phyloP scores from a whole-genome alignment of 1,140 invertebrate species.

The Drosophila fuyamai region DNA sequence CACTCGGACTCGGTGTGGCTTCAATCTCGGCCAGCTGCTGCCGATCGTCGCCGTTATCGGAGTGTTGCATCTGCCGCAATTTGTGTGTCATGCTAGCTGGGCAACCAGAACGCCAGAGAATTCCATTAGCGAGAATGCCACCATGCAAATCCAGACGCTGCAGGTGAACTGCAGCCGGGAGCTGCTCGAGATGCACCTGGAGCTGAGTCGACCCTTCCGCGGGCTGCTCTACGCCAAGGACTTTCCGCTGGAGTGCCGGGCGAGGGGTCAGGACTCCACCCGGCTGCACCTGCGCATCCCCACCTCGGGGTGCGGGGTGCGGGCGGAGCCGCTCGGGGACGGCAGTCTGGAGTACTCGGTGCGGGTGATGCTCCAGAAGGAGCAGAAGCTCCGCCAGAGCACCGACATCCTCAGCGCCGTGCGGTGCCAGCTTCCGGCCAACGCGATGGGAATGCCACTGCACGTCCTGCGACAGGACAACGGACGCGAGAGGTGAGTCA shows the following conservation, averaged over 20 bases:
- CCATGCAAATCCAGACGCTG: constrained; percentile 63
- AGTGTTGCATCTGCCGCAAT: constrained; percentile 66
- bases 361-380: constrained; percentile 89
- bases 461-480: constrained; percentile 18
- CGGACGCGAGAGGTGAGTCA: constrained; percentile 55
- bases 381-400: constrained; percentile 89
- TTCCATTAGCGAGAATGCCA: constrained; percentile 2
- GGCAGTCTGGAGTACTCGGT: constrained; percentile 87
- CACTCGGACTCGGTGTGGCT: neutral
- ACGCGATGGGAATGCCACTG: constrained; percentile 76
- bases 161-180: constrained; percentile 86
- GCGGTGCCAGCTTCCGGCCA: constrained; percentile 85
- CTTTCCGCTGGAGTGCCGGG: constrained; percentile 88
- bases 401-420: constrained; percentile 88
- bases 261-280: constrained; percentile 84
- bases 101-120: constrained; percentile 69
- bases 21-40: constrained; percentile 13
- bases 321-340: constrained; percentile 85
- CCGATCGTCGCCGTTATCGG: constrained; percentile 54
- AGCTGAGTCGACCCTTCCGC: constrained; percentile 88
- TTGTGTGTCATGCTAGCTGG: constrained; percentile 77
- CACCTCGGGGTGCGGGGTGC: constrained; percentile 90
- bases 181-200: constrained; percentile 86
- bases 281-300: constrained; percentile 87
- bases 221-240: constrained; percentile 89